These are phyloP conservation scores for Sebastes itinus DNA, from an alignment of 2,797 vertebrate species.

Conservation along the genomic window DNA sequence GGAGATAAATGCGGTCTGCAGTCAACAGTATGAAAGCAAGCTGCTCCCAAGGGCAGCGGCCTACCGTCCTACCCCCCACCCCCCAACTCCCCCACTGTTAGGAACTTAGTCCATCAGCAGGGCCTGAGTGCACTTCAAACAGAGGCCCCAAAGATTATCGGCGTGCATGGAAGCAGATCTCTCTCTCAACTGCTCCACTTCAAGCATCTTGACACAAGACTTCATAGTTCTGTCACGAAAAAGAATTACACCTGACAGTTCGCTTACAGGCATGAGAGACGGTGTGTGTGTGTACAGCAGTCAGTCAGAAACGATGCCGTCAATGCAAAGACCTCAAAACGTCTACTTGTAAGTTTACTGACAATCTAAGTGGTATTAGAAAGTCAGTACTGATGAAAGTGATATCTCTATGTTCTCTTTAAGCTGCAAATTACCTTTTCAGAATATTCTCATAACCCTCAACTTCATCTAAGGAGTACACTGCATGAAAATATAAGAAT, in stretches of 20 bases:
- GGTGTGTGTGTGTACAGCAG: slow-evolving; percentile 18
- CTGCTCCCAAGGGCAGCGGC: slow-evolving; percentile 48
- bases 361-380: slow-evolving; percentile 11
- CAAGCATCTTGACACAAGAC: slow-evolving; percentile 63
- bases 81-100: not conserved
- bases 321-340: slow-evolving; percentile 23
- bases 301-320: slow-evolving; percentile 47
- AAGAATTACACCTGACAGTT: slow-evolving; percentile 71
- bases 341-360: slow-evolving; percentile 15
- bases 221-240: slow-evolving; percentile 65
- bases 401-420: not conserved
- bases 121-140: slow-evolving; percentile 69
- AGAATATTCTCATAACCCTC: not conserved
- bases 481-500: not conserved
- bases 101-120: slow-evolving; percentile 67
- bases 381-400: slow-evolving; percentile 2
- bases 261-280: slow-evolving; percentile 43
- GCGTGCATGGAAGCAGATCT: slow-evolving; percentile 49
- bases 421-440: not conserved
- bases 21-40: slow-evolving; percentile 44
- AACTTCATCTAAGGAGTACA: not conserved
- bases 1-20: slow-evolving; percentile 19
- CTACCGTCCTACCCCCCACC: slow-evolving; percentile 28
- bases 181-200: slow-evolving; percentile 60
- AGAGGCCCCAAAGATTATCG: slow-evolving; percentile 61